Percentiles rank a stretch among this genome's conserved stretches.
phyloP scores from a whole-genome alignment of 2,113 vertebrate species.

The Scolopax mira region DNA sequence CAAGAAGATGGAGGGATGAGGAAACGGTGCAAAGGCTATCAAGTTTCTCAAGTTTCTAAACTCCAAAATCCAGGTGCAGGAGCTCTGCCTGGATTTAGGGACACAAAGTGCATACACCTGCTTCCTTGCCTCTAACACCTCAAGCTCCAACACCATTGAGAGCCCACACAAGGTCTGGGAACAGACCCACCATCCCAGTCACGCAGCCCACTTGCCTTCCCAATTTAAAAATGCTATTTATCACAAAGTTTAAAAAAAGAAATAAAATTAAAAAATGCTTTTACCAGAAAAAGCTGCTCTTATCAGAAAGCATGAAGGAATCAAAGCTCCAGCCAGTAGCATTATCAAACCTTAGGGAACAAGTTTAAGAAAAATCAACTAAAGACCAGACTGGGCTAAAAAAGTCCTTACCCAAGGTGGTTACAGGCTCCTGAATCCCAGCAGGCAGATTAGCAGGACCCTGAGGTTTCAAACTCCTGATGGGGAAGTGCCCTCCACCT shows the following conservation, averaged over 20 bases:
- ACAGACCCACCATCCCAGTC: too few relatives aligned
- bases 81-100: not conserved
- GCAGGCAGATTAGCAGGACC: not conserved
- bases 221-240: not conserved
- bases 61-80: not conserved
- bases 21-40: not conserved
- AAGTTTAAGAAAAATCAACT: not conserved
- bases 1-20: not conserved
- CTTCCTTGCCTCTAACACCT: not conserved
- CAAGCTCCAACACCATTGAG: not conserved
- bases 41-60: not conserved
- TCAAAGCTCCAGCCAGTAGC: not conserved
- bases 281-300: not conserved
- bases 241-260: not conserved
- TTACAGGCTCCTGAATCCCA: fast-evolving
- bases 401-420: not conserved
- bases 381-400: not conserved
- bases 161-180: not conserved
- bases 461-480: fast-evolving
- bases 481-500: not conserved
- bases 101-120: not conserved
- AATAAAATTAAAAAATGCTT: not conserved
- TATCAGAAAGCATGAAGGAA: fast-evolving
- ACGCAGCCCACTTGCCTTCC: not conserved
- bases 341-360: not conserved